Evolutionary conservation across 2,888 invertebrate genomes (phyloP), one percentile per base, ranked within the genome.

Genomic region (Sesia bembeciformis): DNA sequence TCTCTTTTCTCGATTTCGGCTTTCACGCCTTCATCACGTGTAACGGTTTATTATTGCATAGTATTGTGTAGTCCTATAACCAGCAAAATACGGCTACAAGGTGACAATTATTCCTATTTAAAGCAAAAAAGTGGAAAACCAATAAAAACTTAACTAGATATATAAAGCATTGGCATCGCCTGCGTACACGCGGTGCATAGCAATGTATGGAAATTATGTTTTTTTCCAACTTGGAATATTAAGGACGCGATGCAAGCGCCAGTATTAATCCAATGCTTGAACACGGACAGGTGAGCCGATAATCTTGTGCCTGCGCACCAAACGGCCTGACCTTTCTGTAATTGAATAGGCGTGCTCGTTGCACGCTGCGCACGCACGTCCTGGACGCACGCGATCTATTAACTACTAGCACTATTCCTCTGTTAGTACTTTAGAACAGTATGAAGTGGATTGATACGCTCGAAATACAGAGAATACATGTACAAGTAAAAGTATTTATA

Each of bases 241-340:
- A 46, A 46, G 23, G 23, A 46, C 46, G 23, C 46, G 46, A 8
- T 46, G 46, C 46, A 7, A 46, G 46, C 46, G 46, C 46, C 46
- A 23, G 50, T 39, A 50, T 74, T 76, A 78, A 76, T 77, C 74
- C 72, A 68, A 66, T 65, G 68, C 68, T 62, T 68, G 71, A 70
- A 67, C 72, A 72, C 68, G 65, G 84, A 82, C 85, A 86, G 85
- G 84, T 85, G 85, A 79, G 74, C 68, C 78, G 84, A 84, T 84
- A 83, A 87, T 84, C 82, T 81, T 79, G 78, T 77, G 78, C 73
- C 66, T 70, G 82, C 76, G 78, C 77, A 69, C 75, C 77, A 76
- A 78, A 76, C 78, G 70, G 72, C 74, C 68, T 88, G 88, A 88
- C 87, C 88, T 88, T 88, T 88, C 74, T 68, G 72, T 88, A 87